Conservation (phyloP, 1,140 invertebrate species). For the Eumaeus atala region DNA sequence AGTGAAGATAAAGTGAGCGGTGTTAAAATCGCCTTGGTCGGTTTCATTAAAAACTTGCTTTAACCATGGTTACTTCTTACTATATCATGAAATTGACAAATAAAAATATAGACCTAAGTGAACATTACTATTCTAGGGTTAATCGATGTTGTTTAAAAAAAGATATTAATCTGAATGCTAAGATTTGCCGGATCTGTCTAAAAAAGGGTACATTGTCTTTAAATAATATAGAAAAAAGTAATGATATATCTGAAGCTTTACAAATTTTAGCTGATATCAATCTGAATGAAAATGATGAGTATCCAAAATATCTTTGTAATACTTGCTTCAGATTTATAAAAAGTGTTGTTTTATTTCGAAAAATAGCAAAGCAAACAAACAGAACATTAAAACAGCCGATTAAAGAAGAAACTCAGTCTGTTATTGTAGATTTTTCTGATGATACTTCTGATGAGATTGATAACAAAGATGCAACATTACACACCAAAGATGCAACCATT, state of each 20-base stretch:
- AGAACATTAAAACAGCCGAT: slow-evolving; percentile 27
- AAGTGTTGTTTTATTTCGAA: slow-evolving; percentile 40
- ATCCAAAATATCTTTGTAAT: slow-evolving; percentile 40
- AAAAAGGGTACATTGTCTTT: slow-evolving; percentile 34
- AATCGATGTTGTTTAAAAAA: slow-evolving; percentile 7
- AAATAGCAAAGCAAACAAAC: slow-evolving; percentile 33
- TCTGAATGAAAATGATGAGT: slow-evolving; percentile 33
- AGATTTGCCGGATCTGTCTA: slow-evolving; percentile 35
- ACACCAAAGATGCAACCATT: slow-evolving; percentile 18
- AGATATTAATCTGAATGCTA: slow-evolving; percentile 1
- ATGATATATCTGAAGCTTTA: slow-evolving; percentile 34
- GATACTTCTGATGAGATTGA: slow-evolving; percentile 19
- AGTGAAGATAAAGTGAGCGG: too few relatives aligned
- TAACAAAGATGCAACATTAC: slow-evolving; percentile 9
- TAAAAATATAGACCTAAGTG: slow-evolving; percentile 12
- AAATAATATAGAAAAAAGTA: slow-evolving; percentile 24
- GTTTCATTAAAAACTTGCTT: too few relatives aligned
- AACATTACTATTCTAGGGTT: slow-evolving; percentile 19
- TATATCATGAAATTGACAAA: slow-evolving; percentile 26
- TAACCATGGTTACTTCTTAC: slow-evolving; percentile 24
- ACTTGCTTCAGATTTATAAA: slow-evolving; percentile 40
- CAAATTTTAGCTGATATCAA: slow-evolving; percentile 31
- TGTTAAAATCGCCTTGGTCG: too few relatives aligned
- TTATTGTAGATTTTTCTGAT: slow-evolving; percentile 11
- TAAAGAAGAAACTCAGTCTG: slow-evolving; percentile 27